Conservation (phyloP, 2,888 invertebrate species). For the Stenchaetothrips biformis region DNA sequence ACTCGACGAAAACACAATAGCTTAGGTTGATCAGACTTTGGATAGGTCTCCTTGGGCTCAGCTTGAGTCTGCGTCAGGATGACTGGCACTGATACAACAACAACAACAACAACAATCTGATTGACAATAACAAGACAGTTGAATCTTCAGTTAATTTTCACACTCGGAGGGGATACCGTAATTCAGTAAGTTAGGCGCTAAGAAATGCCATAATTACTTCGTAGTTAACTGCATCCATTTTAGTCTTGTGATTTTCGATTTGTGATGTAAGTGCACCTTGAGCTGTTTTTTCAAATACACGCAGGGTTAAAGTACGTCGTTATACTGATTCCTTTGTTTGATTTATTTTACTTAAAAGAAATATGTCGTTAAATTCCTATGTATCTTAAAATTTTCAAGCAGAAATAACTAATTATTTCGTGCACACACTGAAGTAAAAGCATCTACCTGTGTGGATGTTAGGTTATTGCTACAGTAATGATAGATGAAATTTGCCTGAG, state of each 20-base stretch:
- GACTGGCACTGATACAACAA: neutral
- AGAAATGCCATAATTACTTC: neutral
- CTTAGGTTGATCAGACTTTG: too few species aligned
- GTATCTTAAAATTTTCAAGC: neutral
- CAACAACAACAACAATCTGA: neutral
- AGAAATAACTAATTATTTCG: neutral
- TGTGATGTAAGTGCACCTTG: neutral
- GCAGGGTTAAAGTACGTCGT: neutral
- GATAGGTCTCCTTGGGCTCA: too few species aligned
- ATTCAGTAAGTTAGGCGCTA: neutral
- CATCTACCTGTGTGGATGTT: too few species aligned
- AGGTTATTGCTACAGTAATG: too few species aligned
- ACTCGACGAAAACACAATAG: too few species aligned
- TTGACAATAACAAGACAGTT: slow-evolving; percentile 10
- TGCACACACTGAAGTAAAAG: too few species aligned
- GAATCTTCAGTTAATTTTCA: neutral
- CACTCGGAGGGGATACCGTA: neutral
- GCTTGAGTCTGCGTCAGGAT: neutral
- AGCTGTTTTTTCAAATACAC: neutral
- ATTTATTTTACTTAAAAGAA: too few species aligned
- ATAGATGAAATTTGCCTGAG: too few species aligned
- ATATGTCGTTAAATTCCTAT: neutral
- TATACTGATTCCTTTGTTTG: too few species aligned
- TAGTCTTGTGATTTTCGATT: neutral
- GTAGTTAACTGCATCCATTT: neutral